Evolutionary conservation across 2,888 invertebrate species (phyloP).

Genomic region (Conops quadrifasciatus): DNA sequence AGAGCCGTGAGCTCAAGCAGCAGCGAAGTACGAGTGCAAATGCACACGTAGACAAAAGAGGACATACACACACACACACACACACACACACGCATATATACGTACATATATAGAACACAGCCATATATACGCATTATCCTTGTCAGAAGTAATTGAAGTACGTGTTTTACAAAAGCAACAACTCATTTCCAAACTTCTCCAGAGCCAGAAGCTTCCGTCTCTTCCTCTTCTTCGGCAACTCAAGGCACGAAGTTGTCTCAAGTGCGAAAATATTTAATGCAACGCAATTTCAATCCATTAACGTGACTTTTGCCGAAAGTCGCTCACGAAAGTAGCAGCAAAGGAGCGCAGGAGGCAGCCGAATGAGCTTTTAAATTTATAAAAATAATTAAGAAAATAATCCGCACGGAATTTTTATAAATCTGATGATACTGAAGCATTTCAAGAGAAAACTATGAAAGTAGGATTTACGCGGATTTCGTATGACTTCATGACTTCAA

Average conservation of each 20-base stretch:
- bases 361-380: too few species aligned
- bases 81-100: neutral
- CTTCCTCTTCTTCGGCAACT: constrained; percentile 1
- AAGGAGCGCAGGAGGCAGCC: neutral
- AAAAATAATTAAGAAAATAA: too few species aligned
- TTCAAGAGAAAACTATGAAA: too few species aligned
- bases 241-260: constrained; percentile 10
- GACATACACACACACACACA: neutral
- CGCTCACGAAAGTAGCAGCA: neutral
- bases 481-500: too few species aligned
- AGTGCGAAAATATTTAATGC: too few species aligned
- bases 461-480: too few species aligned
- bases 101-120: neutral
- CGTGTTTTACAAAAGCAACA: constrained; percentile 23
- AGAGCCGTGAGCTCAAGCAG: too few species aligned
- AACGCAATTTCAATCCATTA: too few species aligned
- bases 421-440: too few species aligned
- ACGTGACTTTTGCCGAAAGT: constrained; percentile 24
- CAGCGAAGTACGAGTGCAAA: too few species aligned
- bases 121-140: constrained; percentile 18
- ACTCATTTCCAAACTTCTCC: constrained; percentile 7
- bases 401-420: too few species aligned
- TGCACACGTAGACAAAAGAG: neutral
- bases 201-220: neutral
- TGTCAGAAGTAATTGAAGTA: constrained; percentile 29